Conservation (phyloP, 2,113 vertebrate species). For the Psettodes erumei region DNA sequence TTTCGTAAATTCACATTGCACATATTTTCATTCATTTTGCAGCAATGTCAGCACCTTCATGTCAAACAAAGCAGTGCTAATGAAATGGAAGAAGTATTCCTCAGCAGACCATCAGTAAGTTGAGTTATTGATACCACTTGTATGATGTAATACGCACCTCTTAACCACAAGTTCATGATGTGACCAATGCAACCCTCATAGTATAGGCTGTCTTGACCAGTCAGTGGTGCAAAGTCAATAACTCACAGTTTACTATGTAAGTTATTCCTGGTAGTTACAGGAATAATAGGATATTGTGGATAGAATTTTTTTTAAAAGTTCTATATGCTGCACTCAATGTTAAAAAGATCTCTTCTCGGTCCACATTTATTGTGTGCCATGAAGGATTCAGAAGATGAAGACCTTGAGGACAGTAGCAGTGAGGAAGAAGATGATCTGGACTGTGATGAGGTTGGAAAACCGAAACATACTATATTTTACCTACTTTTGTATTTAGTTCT, state of each 20-base stretch:
- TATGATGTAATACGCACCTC: not conserved
- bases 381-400: slow-evolving; percentile 78
- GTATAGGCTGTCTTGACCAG: too few relatives aligned
- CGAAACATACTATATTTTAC: not conserved
- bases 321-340: not conserved
- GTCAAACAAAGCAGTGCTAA: accelerated
- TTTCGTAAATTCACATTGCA: not conserved
- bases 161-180: not conserved
- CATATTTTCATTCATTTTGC: slow-evolving; percentile 38
- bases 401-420: slow-evolving; percentile 33
- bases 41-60: slow-evolving; percentile 39
- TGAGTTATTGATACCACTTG: not conserved
- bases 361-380: not conserved
- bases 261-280: not conserved
- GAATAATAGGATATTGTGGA: not conserved
- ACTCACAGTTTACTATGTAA: not conserved
- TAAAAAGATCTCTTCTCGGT: not conserved
- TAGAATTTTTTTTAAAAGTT: not conserved
- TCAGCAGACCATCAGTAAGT: slow-evolving; percentile 64
- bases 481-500: not conserved
- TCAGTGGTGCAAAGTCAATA: not conserved
- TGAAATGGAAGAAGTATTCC: not conserved
- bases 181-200: too few relatives aligned
- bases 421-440: slow-evolving; percentile 23
- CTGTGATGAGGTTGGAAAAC: slow-evolving; percentile 32